A percentile compares a stretch with the other conserved stretches of the same genome.
Conservation (phyloP, 2,797 vertebrate genomes). For the Triplophysa bombifrons region DNA sequence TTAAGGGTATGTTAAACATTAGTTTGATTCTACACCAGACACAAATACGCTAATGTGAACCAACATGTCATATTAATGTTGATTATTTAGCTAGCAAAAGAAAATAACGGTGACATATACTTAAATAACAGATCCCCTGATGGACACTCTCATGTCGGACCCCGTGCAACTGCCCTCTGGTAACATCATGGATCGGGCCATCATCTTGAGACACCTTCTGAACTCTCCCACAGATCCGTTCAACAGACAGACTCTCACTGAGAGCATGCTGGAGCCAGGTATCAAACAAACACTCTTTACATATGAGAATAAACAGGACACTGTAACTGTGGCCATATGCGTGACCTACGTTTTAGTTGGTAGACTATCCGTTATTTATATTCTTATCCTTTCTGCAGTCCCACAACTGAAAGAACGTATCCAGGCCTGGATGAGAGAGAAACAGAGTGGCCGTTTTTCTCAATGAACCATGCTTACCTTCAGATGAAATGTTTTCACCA, state of each 20-base stretch:
- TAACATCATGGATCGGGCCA: constrained; percentile 95
- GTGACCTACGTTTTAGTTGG: not conserved
- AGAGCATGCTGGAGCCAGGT: constrained; percentile 98
- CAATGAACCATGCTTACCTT: constrained; percentile 67
- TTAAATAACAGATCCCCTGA: constrained; percentile 86
- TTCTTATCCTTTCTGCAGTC: constrained; percentile 74
- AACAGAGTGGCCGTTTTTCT: constrained; percentile 78
- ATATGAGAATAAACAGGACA: not conserved
- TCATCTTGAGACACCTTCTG: constrained; percentile 94
- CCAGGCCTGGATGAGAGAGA: constrained; percentile 96
- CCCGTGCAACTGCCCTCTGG: constrained; percentile 95
- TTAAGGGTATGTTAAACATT: constrained; percentile 85
- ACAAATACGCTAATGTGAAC: constrained; percentile 6
- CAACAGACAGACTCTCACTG: constrained; percentile 95
- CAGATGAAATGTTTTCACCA: constrained; percentile 71
- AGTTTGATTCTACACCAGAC: constrained; percentile 52
- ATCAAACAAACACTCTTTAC: constrained; percentile 40
- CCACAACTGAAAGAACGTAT: constrained; percentile 96
- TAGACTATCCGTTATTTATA: not conserved
- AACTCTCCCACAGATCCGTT: constrained; percentile 98
- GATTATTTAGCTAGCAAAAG: not conserved
- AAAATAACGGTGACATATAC: constrained; percentile 15
- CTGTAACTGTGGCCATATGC: not conserved
- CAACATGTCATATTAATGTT: constrained; percentile 29
- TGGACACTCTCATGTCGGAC: constrained; percentile 98